phyloP scores from a whole-genome alignment of 2,113 vertebrate genomes.

The Gasterosteus aculeatus region DNA sequence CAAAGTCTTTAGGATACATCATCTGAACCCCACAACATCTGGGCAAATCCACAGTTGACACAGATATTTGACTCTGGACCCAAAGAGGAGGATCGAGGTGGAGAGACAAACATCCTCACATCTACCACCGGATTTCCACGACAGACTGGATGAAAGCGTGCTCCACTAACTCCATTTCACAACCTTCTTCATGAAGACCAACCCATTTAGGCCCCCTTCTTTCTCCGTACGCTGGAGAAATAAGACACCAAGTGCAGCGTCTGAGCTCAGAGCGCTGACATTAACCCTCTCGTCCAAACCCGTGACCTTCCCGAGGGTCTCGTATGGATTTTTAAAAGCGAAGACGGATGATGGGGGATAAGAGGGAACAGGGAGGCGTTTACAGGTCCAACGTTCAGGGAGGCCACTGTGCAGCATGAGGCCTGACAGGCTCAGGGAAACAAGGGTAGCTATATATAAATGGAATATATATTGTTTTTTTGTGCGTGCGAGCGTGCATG shows the following conservation, averaged over 20 bases:
- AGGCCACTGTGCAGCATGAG: slow-evolving; percentile 18
- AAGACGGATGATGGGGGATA: slow-evolving; percentile 6
- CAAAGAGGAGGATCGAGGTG: background rate
- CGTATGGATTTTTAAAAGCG: slow-evolving; percentile 22
- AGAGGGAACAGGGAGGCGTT: background rate
- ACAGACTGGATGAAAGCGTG: background rate
- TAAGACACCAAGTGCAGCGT: background rate
- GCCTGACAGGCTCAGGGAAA: slow-evolving; percentile 26
- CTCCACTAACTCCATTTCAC: background rate
- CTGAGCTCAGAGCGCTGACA: slow-evolving; percentile 22
- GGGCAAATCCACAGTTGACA: background rate
- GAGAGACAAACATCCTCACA: too few species aligned
- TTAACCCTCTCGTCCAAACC: slow-evolving; percentile 6
- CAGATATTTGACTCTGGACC: background rate
- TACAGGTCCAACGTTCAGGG: slow-evolving; percentile 19
- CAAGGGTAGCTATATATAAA: background rate
- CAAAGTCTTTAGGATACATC: background rate
- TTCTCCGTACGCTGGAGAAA: background rate
- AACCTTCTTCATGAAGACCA: background rate
- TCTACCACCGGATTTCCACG: background rate
- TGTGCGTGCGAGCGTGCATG: background rate
- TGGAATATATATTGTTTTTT: background rate
- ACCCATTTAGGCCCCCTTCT: background rate
- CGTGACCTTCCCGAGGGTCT: slow-evolving; percentile 19
- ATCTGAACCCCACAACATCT: background rate